Evolutionary conservation across 2,797 vertebrate species (phyloP).

Genomic region (Micropoecilia bifurca): DNA sequence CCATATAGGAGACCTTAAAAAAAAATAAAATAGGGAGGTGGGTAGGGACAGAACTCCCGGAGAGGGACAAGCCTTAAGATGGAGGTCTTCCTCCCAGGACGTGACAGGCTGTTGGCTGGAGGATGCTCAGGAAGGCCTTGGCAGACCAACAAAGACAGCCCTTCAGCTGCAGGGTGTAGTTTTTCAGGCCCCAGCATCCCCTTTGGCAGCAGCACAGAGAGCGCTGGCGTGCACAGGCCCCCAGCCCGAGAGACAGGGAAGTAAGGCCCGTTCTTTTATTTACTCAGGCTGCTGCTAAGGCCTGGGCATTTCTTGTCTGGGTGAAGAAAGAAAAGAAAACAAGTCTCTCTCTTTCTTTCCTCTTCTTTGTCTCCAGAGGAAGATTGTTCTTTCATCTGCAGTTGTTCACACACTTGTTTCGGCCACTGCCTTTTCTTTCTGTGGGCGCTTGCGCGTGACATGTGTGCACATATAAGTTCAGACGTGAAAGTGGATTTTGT

Average conservation of each 20-base stretch:
- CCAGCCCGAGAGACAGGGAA: conserved; percentile 95
- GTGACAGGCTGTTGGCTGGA: conserved; percentile 90
- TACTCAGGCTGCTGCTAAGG: conserved; percentile 96
- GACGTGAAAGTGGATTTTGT: conserved; percentile 27
- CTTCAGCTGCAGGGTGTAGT: conserved; percentile 99
- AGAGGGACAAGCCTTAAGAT: conserved; percentile 88
- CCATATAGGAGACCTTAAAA: conserved; percentile 85
- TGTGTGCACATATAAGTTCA: conserved; percentile 51
- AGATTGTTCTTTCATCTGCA: conserved; percentile 88
- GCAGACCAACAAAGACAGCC: conserved; percentile 98
- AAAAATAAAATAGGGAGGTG: conserved; percentile 45
- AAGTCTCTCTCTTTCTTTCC: conserved; percentile 75
- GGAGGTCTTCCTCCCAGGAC: conserved; percentile 96
- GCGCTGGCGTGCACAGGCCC: conserved; percentile 89
- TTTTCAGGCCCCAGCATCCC: conserved; percentile 96
- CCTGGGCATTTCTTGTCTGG: conserved; percentile 98
- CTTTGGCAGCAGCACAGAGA: conserved; percentile 98
- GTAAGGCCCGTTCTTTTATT: conserved; percentile 97
- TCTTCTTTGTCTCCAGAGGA: conserved; percentile 75
- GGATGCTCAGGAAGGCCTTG: conserved; percentile 99
- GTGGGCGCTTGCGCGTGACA: conserved; percentile 52
- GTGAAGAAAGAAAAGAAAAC: conserved; percentile 86
- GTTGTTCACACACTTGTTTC: conserved; percentile 98
- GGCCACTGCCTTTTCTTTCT: conserved; percentile 80
- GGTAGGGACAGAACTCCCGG: conserved; percentile 71